Base-by-base conservation (phyloP, 1,140 invertebrate species). In the Drosophila kanapiae region DNA sequence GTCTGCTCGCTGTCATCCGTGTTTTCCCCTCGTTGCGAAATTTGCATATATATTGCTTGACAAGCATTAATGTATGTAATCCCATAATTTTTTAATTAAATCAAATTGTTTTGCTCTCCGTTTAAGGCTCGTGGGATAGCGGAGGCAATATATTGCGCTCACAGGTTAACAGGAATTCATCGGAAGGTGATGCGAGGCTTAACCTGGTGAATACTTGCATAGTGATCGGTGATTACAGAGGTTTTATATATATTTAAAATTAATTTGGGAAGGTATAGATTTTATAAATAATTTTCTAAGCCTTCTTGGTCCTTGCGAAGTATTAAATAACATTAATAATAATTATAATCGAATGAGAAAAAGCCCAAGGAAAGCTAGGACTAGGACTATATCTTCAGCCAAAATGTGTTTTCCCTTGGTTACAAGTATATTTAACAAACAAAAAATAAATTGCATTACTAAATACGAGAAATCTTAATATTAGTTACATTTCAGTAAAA, bases 1-100 rank as follows among this genome's bases (percentile, higher is more conserved):
- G 70, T 75, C 80, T 65, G 75, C 75, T 67, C 57, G 68, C 68
- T 42, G 42, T 68, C 54, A 78, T 58, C 65, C 72, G 51, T 61
- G 56, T 47, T 69, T 53, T 59, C 62, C 59, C 64, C 54, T 9
- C 53, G 48, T 40, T 71, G 48, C 64, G 67, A 81, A 81, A 91
- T 85, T 87, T 87, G 82, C 87, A 91, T 91, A 91, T 91, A 91
- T 91, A 88, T 88, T 88, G 88, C 78, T 88, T 77, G 90, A 91
- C 81, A 90, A 85, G 88, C 88, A 87, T 91, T 91, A 88, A 82
- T 88, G 72, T 84, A 64, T 91, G 88, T 91, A 91, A 91, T 88
- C 88, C 88, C 79, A 68, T 91, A 91, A 91, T 91, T 91, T 91
- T 91, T 91, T 91, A 91, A 91, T 91, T 91, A 91, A 91, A 91